Percentiles rank a stretch among this genome's conserved stretches.
Conservation (phyloP, 2,797 vertebrate species). For the Crenichthys baileyi region DNA sequence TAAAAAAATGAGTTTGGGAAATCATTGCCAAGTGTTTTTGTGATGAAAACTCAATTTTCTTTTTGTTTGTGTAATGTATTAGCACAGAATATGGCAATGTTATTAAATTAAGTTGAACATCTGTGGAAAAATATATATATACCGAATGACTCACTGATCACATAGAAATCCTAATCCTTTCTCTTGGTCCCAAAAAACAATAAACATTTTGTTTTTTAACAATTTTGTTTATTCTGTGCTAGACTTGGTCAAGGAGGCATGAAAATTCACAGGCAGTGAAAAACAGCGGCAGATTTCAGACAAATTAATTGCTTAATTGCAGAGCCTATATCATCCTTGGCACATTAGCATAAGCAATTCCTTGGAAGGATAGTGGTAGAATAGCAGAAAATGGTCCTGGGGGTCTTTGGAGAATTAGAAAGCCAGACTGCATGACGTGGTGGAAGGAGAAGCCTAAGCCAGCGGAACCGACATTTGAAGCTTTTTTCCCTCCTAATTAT, state of each 20-base stretch:
- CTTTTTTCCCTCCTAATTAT: constrained; percentile 82
- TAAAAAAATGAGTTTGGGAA: neutral
- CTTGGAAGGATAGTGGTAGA: constrained; percentile 84
- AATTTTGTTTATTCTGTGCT: constrained; percentile 41
- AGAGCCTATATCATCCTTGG: constrained; percentile 83
- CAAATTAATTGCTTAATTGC: constrained; percentile 92
- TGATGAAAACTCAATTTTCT: neutral
- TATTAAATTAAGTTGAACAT: constrained; percentile 11
- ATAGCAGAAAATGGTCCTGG: constrained; percentile 93
- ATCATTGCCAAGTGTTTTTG: neutral
- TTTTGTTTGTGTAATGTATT: neutral
- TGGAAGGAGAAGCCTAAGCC: constrained; percentile 85
- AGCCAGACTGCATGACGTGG: constrained; percentile 82
- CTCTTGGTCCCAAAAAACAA: neutral
- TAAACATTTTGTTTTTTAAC: constrained; percentile 1
- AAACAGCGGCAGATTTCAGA: constrained; percentile 85
- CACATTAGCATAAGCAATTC: constrained; percentile 90
- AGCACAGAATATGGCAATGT: neutral
- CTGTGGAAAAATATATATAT: constrained; percentile 1
- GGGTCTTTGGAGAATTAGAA: constrained; percentile 88
- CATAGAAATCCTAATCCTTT: neutral
- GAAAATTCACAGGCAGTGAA: constrained; percentile 75
- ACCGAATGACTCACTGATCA: neutral
- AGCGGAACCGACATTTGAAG: constrained; percentile 90
- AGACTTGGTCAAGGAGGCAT: constrained; percentile 53